phyloP scores from a whole-genome alignment of 2,113 vertebrate species.

The Platycercus adscitus region DNA sequence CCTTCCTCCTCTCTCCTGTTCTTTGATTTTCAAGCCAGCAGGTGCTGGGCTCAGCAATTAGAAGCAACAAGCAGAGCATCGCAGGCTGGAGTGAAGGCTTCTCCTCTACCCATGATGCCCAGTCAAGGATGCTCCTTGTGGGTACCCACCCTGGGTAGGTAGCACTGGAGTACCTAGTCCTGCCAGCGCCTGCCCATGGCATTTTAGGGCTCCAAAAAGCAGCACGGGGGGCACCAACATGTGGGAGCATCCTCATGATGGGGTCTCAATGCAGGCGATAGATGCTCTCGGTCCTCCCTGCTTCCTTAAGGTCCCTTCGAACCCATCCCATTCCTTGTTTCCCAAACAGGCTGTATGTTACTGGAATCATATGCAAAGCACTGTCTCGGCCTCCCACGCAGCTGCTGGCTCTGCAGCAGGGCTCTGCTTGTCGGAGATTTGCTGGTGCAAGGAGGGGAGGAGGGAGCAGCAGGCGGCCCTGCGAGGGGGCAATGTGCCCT shows the following conservation, averaged over 20 bases:
- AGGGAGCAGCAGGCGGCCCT: neutral
- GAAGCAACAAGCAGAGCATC: neutral
- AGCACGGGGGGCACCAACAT: rapidly evolving
- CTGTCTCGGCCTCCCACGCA: constrained; percentile 21
- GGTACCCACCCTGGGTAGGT: neutral
- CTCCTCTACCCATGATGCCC: neutral
- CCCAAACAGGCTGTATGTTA: neutral
- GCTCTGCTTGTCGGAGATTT: neutral
- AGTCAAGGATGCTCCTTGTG: neutral
- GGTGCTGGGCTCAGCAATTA: neutral
- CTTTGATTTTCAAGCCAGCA: constrained; percentile 2
- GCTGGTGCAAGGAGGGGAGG: neutral
- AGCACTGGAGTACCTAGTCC: neutral
- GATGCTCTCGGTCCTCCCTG: neutral
- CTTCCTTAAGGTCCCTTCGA: neutral
- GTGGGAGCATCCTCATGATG: rapidly evolving
- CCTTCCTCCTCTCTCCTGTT: neutral
- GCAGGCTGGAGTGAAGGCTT: neutral
- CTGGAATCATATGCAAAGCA: neutral
- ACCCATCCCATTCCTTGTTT: neutral
- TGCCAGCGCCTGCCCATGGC: rapidly evolving
- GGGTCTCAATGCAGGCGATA: rapidly evolving
- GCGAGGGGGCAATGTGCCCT: rapidly evolving
- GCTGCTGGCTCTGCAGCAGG: constrained; percentile 14
- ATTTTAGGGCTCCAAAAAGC: neutral